Evolutionary conservation across 1,140 invertebrate species (phyloP).

Genomic region (Sinonovacula constricta): DNA sequence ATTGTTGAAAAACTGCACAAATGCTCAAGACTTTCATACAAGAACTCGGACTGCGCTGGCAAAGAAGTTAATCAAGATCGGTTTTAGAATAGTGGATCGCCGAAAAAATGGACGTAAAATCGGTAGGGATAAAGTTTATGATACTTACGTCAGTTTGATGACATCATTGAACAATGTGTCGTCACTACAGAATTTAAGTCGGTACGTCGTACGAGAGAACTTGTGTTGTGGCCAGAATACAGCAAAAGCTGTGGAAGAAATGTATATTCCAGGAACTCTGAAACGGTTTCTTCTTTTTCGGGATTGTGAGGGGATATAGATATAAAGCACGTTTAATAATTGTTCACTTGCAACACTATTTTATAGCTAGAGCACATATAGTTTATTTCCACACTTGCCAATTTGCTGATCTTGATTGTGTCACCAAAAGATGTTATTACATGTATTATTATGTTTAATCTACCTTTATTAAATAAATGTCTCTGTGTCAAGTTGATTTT

Average conservation of each 20-base stretch:
- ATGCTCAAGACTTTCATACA: constrained; percentile 56
- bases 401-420: too few relatives aligned
- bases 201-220: constrained; percentile 41
- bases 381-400: too few relatives aligned
- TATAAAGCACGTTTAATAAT: too few relatives aligned
- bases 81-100: constrained; percentile 49
- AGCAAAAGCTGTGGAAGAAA: constrained; percentile 11
- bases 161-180: constrained; percentile 4
- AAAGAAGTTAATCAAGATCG: constrained; percentile 54
- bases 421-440: too few relatives aligned
- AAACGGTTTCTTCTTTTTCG: constrained; percentile 50
- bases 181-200: constrained; percentile 51
- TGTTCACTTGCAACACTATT: too few relatives aligned
- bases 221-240: not conserved
- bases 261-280: constrained; percentile 50
- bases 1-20: constrained; percentile 56
- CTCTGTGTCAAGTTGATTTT: too few relatives aligned
- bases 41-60: constrained; percentile 57
- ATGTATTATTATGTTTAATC: too few relatives aligned
- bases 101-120: not conserved
- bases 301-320: too few relatives aligned
- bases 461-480: too few relatives aligned
- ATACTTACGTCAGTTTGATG: constrained; percentile 40
- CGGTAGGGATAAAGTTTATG: constrained; percentile 52
- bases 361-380: too few relatives aligned